Conservation (phyloP, 2,113 vertebrate species). For the Gopherus flavomarginatus region DNA sequence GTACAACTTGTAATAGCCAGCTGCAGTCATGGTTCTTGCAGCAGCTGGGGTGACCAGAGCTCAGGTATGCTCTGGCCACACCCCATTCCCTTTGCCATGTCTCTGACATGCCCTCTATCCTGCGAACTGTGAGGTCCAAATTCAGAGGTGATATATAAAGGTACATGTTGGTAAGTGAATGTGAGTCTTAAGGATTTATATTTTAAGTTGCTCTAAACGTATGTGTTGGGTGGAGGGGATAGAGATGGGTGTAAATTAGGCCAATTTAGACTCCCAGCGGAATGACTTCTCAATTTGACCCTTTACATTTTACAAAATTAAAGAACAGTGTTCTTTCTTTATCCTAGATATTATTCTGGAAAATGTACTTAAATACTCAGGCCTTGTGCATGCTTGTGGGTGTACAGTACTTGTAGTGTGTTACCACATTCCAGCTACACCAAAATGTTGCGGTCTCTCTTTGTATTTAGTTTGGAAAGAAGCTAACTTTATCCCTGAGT, state of each 20-base stretch:
- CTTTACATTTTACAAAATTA: background rate
- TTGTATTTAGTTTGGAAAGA: background rate
- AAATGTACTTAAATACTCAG: rapidly evolving
- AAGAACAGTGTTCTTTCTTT: background rate
- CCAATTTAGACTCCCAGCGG: background rate
- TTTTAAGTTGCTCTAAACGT: background rate
- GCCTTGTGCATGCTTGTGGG: rapidly evolving
- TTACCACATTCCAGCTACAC: background rate
- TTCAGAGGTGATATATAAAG: background rate
- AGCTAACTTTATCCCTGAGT: background rate
- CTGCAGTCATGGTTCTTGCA: background rate
- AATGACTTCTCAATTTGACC: background rate
- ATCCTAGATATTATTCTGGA: background rate
- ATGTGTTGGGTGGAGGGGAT: background rate
- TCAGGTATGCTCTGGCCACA: background rate
- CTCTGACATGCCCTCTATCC: background rate
- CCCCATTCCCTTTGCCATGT: background rate
- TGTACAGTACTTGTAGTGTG: background rate
- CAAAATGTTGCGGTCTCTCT: background rate
- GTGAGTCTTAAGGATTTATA: background rate
- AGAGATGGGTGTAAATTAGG: background rate
- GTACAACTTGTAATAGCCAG: background rate
- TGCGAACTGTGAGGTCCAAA: background rate
- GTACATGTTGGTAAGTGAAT: background rate
- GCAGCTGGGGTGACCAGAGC: rapidly evolving